A percentile compares a stretch with the other conserved stretches of the same genome.
Conservation (phyloP, 2,888 invertebrate genomes). For the Hemistola chrysoprasaria region DNA sequence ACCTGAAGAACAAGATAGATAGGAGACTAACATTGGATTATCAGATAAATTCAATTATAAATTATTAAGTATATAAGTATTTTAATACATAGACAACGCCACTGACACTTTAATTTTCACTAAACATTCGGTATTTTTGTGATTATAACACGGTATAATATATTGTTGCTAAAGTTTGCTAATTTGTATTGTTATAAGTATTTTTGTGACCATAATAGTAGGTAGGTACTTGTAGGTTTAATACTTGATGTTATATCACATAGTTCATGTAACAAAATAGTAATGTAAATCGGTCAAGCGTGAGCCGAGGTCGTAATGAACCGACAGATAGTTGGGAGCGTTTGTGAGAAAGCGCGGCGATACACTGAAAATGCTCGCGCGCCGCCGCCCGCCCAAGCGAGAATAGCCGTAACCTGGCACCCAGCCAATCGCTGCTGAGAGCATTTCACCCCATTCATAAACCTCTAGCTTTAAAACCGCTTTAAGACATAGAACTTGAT, state of each 20-base stretch:
- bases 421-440: constrained; percentile 53
- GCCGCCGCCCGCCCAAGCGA: constrained; percentile 67
- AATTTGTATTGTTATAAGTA: no score
- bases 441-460: constrained; percentile 69
- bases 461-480: constrained; percentile 24
- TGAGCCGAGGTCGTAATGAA: constrained; percentile 11
- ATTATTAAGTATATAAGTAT: no score
- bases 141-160: no score
- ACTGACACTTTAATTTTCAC: no score
- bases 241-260: no score
- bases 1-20: constrained; percentile 42
- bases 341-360: constrained; percentile 48
- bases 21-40: no score
- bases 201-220: no score
- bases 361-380: constrained; percentile 66
- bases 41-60: no score
- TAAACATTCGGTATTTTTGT: no score
- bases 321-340: constrained; percentile 28
- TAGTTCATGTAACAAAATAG: neutral
- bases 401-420: constrained; percentile 66
- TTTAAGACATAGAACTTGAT: constrained; percentile 4
- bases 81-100: no score
- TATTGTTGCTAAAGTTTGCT: no score
- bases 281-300: constrained; percentile 13
- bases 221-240: no score